phyloP scores from a whole-genome alignment of 2,888 invertebrate species.

The Acanthopleura granulata region DNA sequence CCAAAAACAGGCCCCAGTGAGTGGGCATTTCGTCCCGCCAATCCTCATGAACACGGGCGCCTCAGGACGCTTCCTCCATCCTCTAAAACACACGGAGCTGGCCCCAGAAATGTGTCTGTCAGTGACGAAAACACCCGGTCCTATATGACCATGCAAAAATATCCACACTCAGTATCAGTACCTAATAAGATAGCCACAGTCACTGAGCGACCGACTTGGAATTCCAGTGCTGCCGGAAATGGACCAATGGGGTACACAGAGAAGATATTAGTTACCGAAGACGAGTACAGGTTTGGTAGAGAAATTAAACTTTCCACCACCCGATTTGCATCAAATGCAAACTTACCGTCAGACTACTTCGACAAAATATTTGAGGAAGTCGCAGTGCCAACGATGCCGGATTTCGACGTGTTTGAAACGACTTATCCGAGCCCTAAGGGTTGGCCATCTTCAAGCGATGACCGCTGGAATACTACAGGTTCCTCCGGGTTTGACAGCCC shows the following conservation, averaged over 20 bases:
- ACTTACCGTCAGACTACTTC: not conserved
- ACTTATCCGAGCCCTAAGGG: not conserved
- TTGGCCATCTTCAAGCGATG: not conserved
- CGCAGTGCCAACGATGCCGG: not conserved
- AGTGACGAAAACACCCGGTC: too few species aligned
- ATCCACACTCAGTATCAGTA: too few species aligned
- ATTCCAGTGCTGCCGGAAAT: too few species aligned
- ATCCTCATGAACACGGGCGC: too few species aligned
- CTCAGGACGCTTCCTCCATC: too few species aligned
- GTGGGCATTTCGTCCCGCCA: not conserved
- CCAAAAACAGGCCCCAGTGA: not conserved
- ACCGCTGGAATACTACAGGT: not conserved
- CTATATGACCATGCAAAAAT: too few species aligned
- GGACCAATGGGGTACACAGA: too few species aligned
- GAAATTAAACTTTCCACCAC: not conserved
- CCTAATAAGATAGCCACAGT: too few species aligned
- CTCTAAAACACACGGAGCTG: too few species aligned
- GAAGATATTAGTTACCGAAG: not conserved
- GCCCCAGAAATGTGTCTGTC: too few species aligned
- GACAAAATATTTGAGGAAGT: not conserved
- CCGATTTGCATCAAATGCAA: not conserved
- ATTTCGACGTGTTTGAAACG: not conserved
- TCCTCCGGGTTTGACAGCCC: not conserved
- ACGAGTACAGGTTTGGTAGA: constrained; percentile 2
- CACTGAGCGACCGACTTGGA: too few species aligned